Percentiles rank a stretch among this genome's conserved stretches.
These are phyloP conservation scores for Sesia apiformis DNA, from an alignment of 2,888 invertebrate species.

Conservation along the genomic window DNA sequence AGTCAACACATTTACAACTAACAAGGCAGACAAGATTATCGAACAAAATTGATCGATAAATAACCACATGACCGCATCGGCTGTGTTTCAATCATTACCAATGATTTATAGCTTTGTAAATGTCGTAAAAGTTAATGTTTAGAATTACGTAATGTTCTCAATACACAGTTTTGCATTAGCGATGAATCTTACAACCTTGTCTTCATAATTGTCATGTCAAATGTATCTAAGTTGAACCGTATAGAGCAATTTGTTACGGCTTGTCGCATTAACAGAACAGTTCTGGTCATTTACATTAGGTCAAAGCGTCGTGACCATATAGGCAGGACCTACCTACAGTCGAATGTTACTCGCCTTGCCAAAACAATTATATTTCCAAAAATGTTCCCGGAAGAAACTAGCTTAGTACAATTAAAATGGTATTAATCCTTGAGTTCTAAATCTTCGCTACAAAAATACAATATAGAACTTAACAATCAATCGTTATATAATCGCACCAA, in stretches of 20 bases:
- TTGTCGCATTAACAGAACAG: background rate
- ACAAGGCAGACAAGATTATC: no score
- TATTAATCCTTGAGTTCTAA: no score
- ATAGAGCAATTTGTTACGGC: background rate
- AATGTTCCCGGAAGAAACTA: background rate
- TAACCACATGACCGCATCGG: no score
- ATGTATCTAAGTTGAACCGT: background rate
- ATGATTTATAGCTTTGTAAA: no score
- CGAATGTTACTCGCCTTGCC: background rate
- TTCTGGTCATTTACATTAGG: background rate
- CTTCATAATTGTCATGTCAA: slow-evolving; percentile 1
- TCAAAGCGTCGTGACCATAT: background rate
- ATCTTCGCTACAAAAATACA: no score
- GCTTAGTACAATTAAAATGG: no score
- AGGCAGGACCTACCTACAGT: background rate
- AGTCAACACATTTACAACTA: no score
- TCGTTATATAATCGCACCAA: no score
- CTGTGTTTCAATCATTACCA: no score
- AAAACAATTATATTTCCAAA: background rate
- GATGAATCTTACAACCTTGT: slow-evolving; percentile 1
- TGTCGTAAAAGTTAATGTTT: background rate
- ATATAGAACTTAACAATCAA: no score
- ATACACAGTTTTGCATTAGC: background rate
- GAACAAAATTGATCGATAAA: no score
- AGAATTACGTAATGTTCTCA: background rate